Evolutionary conservation across 2,797 vertebrate species (phyloP).

Genomic region (Tauraco hartlaubi): DNA sequence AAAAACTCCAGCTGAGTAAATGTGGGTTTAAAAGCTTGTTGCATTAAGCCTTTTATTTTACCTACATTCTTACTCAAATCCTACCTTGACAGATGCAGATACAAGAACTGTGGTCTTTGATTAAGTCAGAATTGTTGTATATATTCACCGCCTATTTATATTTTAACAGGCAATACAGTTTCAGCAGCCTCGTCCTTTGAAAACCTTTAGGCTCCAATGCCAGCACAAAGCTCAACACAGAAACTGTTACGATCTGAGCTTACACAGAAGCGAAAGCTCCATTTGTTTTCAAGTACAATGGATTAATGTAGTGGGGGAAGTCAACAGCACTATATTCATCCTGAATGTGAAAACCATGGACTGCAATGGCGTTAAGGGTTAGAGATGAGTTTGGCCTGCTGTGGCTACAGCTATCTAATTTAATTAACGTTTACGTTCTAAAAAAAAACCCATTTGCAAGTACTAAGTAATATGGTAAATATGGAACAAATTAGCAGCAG

Average conservation of each 20-base stretch:
- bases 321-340: neutral
- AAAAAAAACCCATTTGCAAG: slow-evolving; percentile 63
- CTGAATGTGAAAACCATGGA: neutral
- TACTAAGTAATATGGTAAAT: slow-evolving; percentile 75
- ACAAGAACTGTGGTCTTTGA: slow-evolving; percentile 52
- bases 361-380: neutral
- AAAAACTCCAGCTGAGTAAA: slow-evolving; percentile 12
- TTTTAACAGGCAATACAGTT: neutral
- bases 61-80: slow-evolving; percentile 46
- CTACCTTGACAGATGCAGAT: slow-evolving; percentile 24
- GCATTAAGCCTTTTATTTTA: slow-evolving; percentile 61
- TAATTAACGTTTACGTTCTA: slow-evolving; percentile 62
- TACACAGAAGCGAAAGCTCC: neutral
- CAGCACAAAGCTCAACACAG: neutral
- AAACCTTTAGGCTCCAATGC: neutral
- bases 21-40: slow-evolving; percentile 47
- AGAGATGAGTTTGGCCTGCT: slow-evolving; percentile 21
- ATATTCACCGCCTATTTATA: slow-evolving; percentile 21
- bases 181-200: neutral
- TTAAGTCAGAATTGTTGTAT: slow-evolving; percentile 34
- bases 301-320: neutral
- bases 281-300: neutral
- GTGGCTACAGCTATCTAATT: slow-evolving; percentile 29
- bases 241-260: neutral
- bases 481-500: slow-evolving; percentile 77